Percentiles rank a stretch among this genome's conserved stretches.
Conservation (phyloP, 1,140 invertebrate species). For the Nephila pilipes region DNA sequence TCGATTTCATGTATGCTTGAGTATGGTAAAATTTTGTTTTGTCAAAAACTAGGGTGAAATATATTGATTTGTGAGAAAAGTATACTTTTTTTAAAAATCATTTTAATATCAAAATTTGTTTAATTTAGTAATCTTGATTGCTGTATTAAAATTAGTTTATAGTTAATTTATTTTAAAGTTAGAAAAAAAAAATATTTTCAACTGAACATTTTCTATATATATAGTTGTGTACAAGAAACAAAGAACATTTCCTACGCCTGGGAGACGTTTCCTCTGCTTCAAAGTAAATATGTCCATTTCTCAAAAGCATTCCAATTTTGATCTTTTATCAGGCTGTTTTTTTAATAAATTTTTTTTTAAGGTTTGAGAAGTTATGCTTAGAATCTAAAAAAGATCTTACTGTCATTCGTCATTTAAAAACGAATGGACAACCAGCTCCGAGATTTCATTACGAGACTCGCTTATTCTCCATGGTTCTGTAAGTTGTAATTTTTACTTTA, state of each 20-base stretch:
- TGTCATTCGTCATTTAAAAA: slow-evolving; percentile 88
- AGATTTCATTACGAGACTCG: slow-evolving; percentile 96
- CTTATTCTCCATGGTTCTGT: slow-evolving; percentile 94
- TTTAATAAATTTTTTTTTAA: slow-evolving; percentile 40
- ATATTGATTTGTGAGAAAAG: too few relatives aligned
- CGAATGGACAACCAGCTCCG: slow-evolving; percentile 85
- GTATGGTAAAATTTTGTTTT: too few relatives aligned
- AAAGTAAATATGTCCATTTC: slow-evolving; percentile 86
- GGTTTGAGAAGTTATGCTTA: slow-evolving; percentile 93
- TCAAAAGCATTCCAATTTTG: not conserved
- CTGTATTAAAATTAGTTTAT: too few relatives aligned
- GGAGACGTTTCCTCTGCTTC: slow-evolving; percentile 89
- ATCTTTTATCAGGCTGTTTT: not conserved
- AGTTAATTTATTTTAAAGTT: too few relatives aligned
- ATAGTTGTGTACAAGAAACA: slow-evolving; percentile 91
- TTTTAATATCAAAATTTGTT: too few relatives aligned
- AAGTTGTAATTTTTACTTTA: slow-evolving; percentile 79
- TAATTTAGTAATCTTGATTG: too few relatives aligned
- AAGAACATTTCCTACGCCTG: slow-evolving; percentile 94
- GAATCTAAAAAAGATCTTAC: slow-evolving; percentile 94
- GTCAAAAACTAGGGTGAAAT: too few relatives aligned
- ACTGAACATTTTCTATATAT: too few relatives aligned
- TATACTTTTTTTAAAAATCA: too few relatives aligned
- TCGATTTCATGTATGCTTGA: too few relatives aligned
- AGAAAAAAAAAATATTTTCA: too few relatives aligned